Conservation (phyloP, 2,797 vertebrate species). For the Melanogrammus aeglefinus region DNA sequence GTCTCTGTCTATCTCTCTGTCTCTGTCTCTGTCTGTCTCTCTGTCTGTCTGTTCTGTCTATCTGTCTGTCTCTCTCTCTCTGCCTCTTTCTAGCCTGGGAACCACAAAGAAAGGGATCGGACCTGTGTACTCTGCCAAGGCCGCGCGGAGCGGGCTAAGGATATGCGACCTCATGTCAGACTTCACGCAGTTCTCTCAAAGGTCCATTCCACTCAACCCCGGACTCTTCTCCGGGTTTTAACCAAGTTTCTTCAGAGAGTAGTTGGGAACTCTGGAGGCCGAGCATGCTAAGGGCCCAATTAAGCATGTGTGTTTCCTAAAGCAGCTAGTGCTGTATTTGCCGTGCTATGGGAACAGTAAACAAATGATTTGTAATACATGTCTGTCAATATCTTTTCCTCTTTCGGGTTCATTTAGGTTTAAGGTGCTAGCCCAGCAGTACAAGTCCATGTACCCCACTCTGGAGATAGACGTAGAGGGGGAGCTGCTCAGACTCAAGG, state of each 20-base stretch:
- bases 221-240: not conserved
- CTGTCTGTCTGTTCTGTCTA: not conserved
- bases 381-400: slow-evolving; percentile 5
- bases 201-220: slow-evolving; percentile 58
- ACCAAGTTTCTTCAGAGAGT: not conserved
- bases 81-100: slow-evolving; percentile 77
- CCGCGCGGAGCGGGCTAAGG: slow-evolving; percentile 91
- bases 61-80: no score
- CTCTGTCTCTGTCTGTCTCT: not conserved
- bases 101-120: slow-evolving; percentile 98
- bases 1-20: not conserved
- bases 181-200: slow-evolving; percentile 92
- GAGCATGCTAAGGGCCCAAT: no score
- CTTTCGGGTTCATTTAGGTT: slow-evolving; percentile 75
- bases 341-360: not conserved
- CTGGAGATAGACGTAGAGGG: slow-evolving; percentile 91
- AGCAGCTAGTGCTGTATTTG: not conserved
- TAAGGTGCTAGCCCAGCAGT: slow-evolving; percentile 90
- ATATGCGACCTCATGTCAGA: slow-evolving; percentile 97
- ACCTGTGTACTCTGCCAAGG: slow-evolving; percentile 96
- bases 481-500: slow-evolving; percentile 90
- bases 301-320: not conserved
- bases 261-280: not conserved
- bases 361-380: not conserved
- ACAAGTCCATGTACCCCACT: slow-evolving; percentile 93